Evolutionary conservation across 2,113 vertebrate genomes (phyloP), one percentile per base, ranked within the genome.

Genomic region (Rostratula benghalensis): DNA sequence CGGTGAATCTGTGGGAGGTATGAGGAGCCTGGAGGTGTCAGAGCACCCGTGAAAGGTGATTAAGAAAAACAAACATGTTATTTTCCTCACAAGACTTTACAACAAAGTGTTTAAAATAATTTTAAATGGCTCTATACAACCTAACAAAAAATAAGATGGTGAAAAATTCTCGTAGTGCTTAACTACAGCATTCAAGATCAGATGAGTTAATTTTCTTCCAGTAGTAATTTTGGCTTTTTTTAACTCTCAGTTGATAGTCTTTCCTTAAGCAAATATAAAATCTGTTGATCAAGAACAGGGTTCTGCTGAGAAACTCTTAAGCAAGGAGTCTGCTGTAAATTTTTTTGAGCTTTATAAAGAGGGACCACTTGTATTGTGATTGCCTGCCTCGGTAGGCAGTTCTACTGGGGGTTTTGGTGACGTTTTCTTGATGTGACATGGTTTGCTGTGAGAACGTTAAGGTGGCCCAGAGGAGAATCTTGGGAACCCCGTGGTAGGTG

Each of bases 401-500:
- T 48, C 43, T 12, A 8, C 7, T 31, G n/a, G 3, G 0, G 5
- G 8, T 23, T 53, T 60, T 37, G 33, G 31, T 33, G 39, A 43
- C 0, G 0, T 63, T 89, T 91, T 71, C 48, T 39, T 25, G 43
- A 0, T 33, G 5, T 48, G n/a, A 12, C 9, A 71, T 31, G 3
- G 8, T 80, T 92, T 79, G 60, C 45, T 69, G 39, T 39, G 11
- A 14, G 2, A 3, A 10, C 7, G 43, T 21, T 23, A 4, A 33
- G 50, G 1, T 28, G 67, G 13, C 37, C 25, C 20, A 27, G 64
- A 31, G 64, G 31, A 37, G 15, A 68, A 37, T 13, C 4, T 39
- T 9, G 5, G 1, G 6, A 61, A 9, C 8, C 10, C 14, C 3
- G 1, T 13, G 6, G 23, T 1, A 21, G 31, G 3, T 10, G 24